A percentile compares a stretch with the other conserved stretches of the same genome.
Evolutionary conservation across 2,113 vertebrate species (phyloP).

Genomic region (Acinonyx jubatus): DNA sequence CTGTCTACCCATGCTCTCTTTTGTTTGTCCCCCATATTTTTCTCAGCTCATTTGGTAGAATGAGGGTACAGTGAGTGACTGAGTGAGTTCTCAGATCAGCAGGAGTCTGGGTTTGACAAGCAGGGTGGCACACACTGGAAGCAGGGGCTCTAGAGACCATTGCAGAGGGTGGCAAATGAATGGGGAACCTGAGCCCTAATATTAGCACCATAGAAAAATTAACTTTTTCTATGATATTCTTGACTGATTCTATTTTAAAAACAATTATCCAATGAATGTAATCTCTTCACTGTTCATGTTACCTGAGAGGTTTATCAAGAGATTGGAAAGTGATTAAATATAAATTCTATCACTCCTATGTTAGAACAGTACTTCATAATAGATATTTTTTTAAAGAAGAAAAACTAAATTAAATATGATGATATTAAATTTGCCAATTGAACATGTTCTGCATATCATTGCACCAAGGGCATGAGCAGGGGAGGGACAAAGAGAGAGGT

Average conservation of each 20-base stretch:
- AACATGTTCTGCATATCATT: not conserved
- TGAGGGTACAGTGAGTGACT: not conserved
- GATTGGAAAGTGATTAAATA: not conserved
- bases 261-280: not conserved
- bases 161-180: not conserved
- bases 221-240: not conserved
- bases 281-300: not conserved
- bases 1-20: not conserved
- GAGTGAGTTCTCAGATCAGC: not conserved
- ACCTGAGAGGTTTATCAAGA: not conserved
- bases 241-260: not conserved
- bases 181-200: not conserved
- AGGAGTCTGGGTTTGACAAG: not conserved
- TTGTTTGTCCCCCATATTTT: not conserved
- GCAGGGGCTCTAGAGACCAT: not conserved
- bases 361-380: not conserved
- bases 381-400: not conserved
- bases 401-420: not conserved
- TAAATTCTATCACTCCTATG: not conserved
- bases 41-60: not conserved
- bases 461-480: not conserved
- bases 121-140: not conserved
- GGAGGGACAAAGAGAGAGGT: no score
- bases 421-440: not conserved
- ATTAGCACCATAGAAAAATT: not conserved